Evolutionary conservation across 2,888 invertebrate species (phyloP), one percentile per base, ranked within the genome.

Genomic region (Drosophila trichaetosa): DNA sequence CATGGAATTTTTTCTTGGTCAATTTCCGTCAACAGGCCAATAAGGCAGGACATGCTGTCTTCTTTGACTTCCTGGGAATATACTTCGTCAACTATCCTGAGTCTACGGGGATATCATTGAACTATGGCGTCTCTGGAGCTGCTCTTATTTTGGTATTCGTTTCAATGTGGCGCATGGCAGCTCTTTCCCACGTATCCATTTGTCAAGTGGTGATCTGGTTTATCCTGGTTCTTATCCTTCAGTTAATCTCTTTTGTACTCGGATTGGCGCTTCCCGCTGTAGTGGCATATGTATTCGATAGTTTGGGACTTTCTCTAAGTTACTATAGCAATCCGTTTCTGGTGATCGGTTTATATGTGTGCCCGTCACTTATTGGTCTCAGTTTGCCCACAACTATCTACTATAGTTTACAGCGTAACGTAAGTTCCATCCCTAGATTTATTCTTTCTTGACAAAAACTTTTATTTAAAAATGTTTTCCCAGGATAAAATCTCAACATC

Each of bases 51-150:
- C 89, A 92, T 7, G 93, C 94, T 5, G 95, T 97, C 0, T 97
- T 96, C 93, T 97, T 94, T 92, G 97, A 97, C 91, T 94, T 95
- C 63, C 91, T 97, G 69, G 96, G 96, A 40, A 83, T 94, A 68
- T 95, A 95, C 88, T 93, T 97, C 85, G 87, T 97, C 2, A 93
- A 93, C 56, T 97, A 97, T 86, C 94, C 95, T 0, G 93, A 94
- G 62, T 69, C 85, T 0, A 89, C 86, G 0, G 94, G 94, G 0
- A 89, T 93, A 48, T 81, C 91, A 0, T 33, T 93, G 0, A 91
- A 94, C 4, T 91, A 89, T 0, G 31, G 93, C 0, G 59, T 94
- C 0, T 93, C 93, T 0, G 53, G 91, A 0, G 49, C 91, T 11
- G 59, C 92, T 11, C 87, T 94, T 0, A 73, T 90, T 8, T 58